phyloP scores from a whole-genome alignment of 2,113 vertebrate genomes.

The Lota lota region DNA sequence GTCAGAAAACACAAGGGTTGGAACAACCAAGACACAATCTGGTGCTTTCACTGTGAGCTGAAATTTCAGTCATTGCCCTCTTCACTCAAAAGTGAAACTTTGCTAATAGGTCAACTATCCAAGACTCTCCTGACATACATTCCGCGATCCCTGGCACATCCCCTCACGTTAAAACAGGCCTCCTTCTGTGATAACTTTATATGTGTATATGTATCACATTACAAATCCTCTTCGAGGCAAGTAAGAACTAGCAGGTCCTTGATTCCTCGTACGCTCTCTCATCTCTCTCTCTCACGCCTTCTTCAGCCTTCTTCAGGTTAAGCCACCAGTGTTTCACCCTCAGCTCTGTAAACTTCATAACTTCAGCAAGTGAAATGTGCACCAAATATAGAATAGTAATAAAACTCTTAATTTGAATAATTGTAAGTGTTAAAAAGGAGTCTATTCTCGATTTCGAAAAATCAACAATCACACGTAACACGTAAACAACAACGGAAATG shows the following conservation, averaged over 20 bases:
- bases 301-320: conserved; percentile 30
- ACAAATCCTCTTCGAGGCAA: conserved; percentile 14
- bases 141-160: conserved; percentile 4
- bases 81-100: conserved; percentile 36
- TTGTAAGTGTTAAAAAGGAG: conserved; percentile 64
- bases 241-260: conserved; percentile 6
- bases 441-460: conserved; percentile 53
- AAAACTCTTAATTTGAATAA: conserved; percentile 65
- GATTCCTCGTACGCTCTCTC: conserved; percentile 11
- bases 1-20: conserved; percentile 45
- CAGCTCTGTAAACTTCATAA: conserved; percentile 68
- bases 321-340: conserved; percentile 26
- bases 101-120: conserved; percentile 19
- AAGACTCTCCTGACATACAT: conserved; percentile 26
- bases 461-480: conserved; percentile 46
- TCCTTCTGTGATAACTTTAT: background rate
- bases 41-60: conserved; percentile 62
- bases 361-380: conserved; percentile 69
- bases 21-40: conserved; percentile 53
- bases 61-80: conserved; percentile 65
- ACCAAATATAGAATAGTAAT: conserved; percentile 60
- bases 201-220: background rate
- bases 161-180: background rate
- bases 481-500: conserved; percentile 41
- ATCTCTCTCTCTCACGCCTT: conserved; percentile 12